phyloP scores from a whole-genome alignment of 2,113 vertebrate species.

The Hippocampus mohnikei region DNA sequence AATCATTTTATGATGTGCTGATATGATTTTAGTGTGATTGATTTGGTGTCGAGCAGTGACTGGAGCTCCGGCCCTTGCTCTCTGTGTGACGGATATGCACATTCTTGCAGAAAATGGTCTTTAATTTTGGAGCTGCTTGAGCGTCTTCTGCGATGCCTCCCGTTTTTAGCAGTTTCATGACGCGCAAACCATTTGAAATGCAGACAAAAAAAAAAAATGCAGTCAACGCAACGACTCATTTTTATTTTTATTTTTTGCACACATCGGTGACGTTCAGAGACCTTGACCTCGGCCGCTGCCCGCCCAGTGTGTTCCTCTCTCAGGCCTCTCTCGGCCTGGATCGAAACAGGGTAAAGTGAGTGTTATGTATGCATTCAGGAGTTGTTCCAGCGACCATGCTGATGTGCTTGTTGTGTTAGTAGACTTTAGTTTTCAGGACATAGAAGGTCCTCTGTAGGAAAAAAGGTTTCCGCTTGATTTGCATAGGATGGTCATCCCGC shows the following conservation, averaged over 20 bases:
- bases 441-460: conserved; percentile 82
- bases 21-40: background rate
- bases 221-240: conserved; percentile 54
- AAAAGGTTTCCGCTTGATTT: conserved; percentile 55
- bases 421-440: conserved; percentile 67
- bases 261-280: conserved; percentile 44
- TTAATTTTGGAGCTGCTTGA: conserved; percentile 48
- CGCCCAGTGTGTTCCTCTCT: conserved; percentile 74
- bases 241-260: conserved; percentile 52
- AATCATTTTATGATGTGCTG: conserved; percentile 8
- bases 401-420: conserved; percentile 75
- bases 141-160: conserved; percentile 39
- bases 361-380: conserved; percentile 74
- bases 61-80: conserved; percentile 19
- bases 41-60: conserved; percentile 21
- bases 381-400: conserved; percentile 81
- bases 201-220: conserved; percentile 41
- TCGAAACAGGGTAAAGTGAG: conserved; percentile 97
- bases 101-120: conserved; percentile 48
- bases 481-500: conserved; percentile 4
- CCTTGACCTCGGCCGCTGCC: conserved; percentile 48
- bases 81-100: conserved; percentile 57
- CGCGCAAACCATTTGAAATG: conserved; percentile 42
- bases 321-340: conserved; percentile 80
- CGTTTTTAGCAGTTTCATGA: conserved; percentile 31